A percentile compares a stretch with the other conserved stretches of the same genome.
Evolutionary conservation across 2,888 invertebrate genomes (phyloP).

Genomic region (Andrena praecox): DNA sequence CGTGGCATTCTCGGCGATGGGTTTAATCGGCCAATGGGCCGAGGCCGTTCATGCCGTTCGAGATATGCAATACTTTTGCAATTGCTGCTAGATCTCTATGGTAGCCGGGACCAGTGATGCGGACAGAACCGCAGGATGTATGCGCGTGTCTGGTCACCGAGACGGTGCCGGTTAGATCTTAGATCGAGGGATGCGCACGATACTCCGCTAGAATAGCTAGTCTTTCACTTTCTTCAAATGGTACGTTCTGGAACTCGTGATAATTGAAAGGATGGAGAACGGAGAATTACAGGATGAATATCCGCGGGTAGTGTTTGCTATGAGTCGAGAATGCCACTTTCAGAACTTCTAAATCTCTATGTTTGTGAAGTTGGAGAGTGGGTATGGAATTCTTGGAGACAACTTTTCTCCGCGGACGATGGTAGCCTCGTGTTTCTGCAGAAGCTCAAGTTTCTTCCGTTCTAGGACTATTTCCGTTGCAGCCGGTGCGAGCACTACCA

Average conservation of each 20-base stretch:
- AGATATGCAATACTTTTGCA: slow-evolving; percentile 54
- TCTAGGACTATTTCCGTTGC: not conserved
- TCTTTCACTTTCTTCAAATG: not conserved
- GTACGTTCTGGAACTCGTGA: not conserved
- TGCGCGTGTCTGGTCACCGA: not conserved
- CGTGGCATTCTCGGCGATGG: slow-evolving; percentile 51
- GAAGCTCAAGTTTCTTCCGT: not conserved
- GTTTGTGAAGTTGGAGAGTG: too few species aligned
- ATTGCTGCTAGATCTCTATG: slow-evolving; percentile 11
- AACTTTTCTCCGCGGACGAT: too few species aligned
- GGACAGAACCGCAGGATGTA: slow-evolving; percentile 8
- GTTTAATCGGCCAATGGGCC: slow-evolving; percentile 67
- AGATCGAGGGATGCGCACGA: slow-evolving; percentile 15
- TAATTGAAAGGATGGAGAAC: not conserved
- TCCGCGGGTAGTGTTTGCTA: too few species aligned
- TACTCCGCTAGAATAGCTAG: not conserved
- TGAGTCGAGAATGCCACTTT: not conserved
- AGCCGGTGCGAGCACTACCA: not conserved
- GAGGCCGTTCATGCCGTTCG: slow-evolving; percentile 62
- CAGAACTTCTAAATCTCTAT: too few species aligned
- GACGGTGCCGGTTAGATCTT: not conserved
- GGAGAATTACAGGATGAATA: too few species aligned
- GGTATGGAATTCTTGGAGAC: not conserved
- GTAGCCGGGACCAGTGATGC: not conserved
- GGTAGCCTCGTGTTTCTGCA: not conserved